Conservation (phyloP, 2,113 vertebrate genomes). For the Diadophis punctatus region DNA sequence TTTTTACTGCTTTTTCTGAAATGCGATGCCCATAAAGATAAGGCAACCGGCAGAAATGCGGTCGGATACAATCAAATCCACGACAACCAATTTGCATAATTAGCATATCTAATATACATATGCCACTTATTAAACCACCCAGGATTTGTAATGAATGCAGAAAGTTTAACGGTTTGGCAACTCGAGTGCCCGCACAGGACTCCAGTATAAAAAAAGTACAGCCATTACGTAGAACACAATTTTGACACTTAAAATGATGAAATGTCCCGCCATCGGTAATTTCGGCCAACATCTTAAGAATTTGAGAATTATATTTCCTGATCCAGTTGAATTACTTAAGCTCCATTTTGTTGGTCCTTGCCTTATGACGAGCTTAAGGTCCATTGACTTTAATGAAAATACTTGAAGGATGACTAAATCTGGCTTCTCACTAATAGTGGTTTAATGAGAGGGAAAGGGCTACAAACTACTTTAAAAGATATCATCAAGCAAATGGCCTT, state of each 20-base stretch:
- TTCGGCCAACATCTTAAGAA: neutral
- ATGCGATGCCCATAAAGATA: neutral
- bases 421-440: neutral
- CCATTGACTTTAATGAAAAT: neutral
- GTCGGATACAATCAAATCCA: neutral
- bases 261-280: neutral
- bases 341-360: neutral
- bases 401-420: neutral
- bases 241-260: neutral
- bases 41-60: neutral
- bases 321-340: neutral
- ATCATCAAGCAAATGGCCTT: neutral
- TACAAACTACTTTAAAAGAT: neutral
- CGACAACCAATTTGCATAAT: neutral
- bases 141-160: neutral
- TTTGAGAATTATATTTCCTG: neutral
- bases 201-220: neutral
- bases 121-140: neutral
- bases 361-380: neutral
- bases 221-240: neutral
- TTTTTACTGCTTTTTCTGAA: neutral
- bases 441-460: neutral
- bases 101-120: constrained; percentile 6
- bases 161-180: neutral
- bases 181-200: neutral